These are phyloP conservation scores for Alcis repandata DNA, from an alignment of 2,888 invertebrate genomes.

Conservation along the genomic window DNA sequence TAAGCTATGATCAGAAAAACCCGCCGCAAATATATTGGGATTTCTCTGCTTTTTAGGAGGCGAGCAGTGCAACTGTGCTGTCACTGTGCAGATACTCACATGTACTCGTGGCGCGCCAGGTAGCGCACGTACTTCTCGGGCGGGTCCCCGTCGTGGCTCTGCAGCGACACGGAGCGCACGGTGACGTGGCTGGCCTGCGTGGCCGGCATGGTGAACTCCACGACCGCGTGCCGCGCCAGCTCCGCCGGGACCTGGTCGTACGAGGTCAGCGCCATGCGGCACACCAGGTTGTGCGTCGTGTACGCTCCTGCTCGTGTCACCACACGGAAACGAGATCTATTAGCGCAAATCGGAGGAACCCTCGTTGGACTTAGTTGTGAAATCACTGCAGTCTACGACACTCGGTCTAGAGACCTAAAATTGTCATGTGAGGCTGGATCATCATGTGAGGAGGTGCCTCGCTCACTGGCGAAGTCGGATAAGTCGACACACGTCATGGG, in stretches of 20 bases:
- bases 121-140: conserved; percentile 99
- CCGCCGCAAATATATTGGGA: too few relatives aligned
- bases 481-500: too few relatives aligned
- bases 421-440: too few relatives aligned
- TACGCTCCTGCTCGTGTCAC: conserved; percentile 98
- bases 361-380: too few relatives aligned
- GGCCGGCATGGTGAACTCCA: conserved; percentile 99
- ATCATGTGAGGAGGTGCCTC: too few relatives aligned
- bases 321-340: not conserved
- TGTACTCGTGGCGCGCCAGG: conserved; percentile 97
- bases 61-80: too few relatives aligned
- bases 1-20: too few relatives aligned
- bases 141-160: conserved; percentile 95
- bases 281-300: conserved; percentile 98
- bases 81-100: conserved; percentile 86
- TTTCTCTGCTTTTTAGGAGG: too few relatives aligned
- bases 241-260: conserved; percentile 99
- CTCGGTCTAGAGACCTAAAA: too few relatives aligned
- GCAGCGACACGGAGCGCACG: conserved; percentile 96
- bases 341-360: too few relatives aligned
- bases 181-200: conserved; percentile 97
- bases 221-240: conserved; percentile 94
- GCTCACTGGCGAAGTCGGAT: too few relatives aligned
- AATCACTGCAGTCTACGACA: too few relatives aligned
- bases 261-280: conserved; percentile 97